Conservation (phyloP, 1,140 invertebrate genomes). For the Camponotus pennsylvanicus region DNA sequence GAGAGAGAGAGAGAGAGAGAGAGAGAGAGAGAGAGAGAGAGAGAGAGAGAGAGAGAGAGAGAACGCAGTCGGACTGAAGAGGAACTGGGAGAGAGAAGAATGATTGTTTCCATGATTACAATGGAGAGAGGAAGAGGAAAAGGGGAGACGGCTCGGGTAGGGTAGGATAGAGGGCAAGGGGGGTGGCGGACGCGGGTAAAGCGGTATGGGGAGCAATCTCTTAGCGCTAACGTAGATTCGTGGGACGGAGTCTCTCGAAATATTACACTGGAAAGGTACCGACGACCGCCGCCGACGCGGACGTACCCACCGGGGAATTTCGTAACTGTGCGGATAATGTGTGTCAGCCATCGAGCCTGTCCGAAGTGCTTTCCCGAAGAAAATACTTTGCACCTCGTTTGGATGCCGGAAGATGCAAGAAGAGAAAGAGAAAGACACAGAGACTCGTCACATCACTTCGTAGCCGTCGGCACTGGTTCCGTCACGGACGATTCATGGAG, state of each 20-base stretch:
- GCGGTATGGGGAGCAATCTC: conserved; percentile 83
- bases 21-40: conserved; percentile 62
- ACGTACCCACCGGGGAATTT: conserved; percentile 73
- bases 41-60: conserved; percentile 54
- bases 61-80: conserved; percentile 63
- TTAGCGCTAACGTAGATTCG: conserved; percentile 84
- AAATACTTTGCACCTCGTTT: conserved; percentile 66
- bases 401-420: conserved; percentile 10
- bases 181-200: conserved; percentile 49
- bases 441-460: not conserved
- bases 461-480: conserved; percentile 32
- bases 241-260: conserved; percentile 82
- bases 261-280: conserved; percentile 80
- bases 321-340: conserved; percentile 72
- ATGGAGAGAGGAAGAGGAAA: conserved; percentile 81
- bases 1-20: conserved; percentile 60
- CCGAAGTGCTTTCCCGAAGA: conserved; percentile 32
- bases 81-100: conserved; percentile 79
- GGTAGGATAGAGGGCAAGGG: conserved; percentile 63
- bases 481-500: conserved; percentile 48
- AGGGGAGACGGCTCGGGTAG: conserved; percentile 53
- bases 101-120: conserved; percentile 86
- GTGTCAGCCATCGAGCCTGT: conserved; percentile 73
- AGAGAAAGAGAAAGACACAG: too few species aligned
- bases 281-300: not conserved